Percentiles rank a stretch among this genome's conserved stretches.
Conservation (phyloP, 2,888 invertebrate species). For the Apamea anceps region DNA sequence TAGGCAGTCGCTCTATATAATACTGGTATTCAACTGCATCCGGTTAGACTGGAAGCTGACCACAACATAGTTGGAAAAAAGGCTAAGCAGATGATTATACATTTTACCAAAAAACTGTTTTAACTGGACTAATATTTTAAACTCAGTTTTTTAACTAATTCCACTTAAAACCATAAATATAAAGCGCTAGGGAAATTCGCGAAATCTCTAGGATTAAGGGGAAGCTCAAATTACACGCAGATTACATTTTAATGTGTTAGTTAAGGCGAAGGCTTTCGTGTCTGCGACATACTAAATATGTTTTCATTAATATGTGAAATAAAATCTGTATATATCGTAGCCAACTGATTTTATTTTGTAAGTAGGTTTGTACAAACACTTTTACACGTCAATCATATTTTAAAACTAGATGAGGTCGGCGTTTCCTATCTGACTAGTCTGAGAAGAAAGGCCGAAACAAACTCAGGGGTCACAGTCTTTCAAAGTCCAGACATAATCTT, state of each 20-base stretch:
- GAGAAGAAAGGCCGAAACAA: too few relatives aligned
- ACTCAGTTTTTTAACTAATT: constrained; percentile 11
- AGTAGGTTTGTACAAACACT: too few relatives aligned
- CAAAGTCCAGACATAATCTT: too few relatives aligned
- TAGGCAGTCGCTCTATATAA: too few relatives aligned
- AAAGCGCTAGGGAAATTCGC: constrained; percentile 40
- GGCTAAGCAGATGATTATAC: not conserved
- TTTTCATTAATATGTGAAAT: not conserved
- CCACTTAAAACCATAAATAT: constrained; percentile 33
- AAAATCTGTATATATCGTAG: too few relatives aligned
- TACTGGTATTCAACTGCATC: too few relatives aligned
- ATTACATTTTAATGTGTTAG: constrained; percentile 54
- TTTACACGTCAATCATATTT: too few relatives aligned
- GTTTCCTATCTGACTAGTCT: too few relatives aligned
- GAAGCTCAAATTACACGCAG: constrained; percentile 45
- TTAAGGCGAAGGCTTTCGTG: constrained; percentile 30
- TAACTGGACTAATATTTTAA: constrained; percentile 5
- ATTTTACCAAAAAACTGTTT: not conserved
- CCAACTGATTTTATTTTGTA: too few relatives aligned
- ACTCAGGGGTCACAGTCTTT: too few relatives aligned
- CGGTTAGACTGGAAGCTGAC: not conserved
- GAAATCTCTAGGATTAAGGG: constrained; percentile 35
- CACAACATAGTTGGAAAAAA: not conserved
- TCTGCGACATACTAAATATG: not conserved
- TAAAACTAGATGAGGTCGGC: too few relatives aligned